A percentile compares a stretch with the other conserved stretches of the same genome.
Conservation (phyloP, 2,888 invertebrate genomes). For the Drosophila glabriapex region DNA sequence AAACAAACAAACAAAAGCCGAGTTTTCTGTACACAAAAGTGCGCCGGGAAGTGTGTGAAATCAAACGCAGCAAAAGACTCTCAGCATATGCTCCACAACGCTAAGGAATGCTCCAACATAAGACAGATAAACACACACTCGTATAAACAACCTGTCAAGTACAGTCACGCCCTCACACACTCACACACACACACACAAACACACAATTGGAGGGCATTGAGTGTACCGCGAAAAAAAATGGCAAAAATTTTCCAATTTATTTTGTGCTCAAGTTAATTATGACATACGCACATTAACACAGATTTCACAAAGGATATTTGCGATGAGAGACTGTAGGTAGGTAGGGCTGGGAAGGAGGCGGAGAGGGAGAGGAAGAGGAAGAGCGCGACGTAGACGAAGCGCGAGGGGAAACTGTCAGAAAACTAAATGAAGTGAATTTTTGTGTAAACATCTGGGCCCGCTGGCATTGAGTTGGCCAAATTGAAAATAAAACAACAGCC, state of each 20-base stretch:
- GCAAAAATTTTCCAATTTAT: conserved; percentile 51
- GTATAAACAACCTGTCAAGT: conserved; percentile 17
- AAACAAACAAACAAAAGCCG: neutral
- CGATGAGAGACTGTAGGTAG: neutral
- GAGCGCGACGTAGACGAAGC: neutral
- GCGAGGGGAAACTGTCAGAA: conserved; percentile 37
- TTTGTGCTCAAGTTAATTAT: conserved; percentile 62
- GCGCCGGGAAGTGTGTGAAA: conserved; percentile 40
- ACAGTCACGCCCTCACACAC: conserved; percentile 16
- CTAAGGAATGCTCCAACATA: conserved; percentile 17
- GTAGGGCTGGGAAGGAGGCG: neutral
- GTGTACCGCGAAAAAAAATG: conserved; percentile 22
- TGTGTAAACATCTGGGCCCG: conserved; percentile 71
- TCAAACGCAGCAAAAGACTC: conserved; percentile 47
- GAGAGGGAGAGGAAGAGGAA: neutral
- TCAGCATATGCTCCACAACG: conserved; percentile 42
- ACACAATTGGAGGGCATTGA: conserved; percentile 26
- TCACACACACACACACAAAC: conserved; percentile 16
- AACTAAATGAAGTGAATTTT: conserved; percentile 74
- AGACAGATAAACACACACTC: conserved; percentile 29
- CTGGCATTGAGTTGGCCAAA: conserved; percentile 41
- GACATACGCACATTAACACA: conserved; percentile 53
- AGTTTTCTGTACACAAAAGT: conserved; percentile 21
- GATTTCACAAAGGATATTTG: conserved; percentile 48
- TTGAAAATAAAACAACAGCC: conserved; percentile 44